These are phyloP conservation scores for Cnemophilus loriae DNA, from an alignment of 2,113 vertebrate species.

Conservation along the genomic window DNA sequence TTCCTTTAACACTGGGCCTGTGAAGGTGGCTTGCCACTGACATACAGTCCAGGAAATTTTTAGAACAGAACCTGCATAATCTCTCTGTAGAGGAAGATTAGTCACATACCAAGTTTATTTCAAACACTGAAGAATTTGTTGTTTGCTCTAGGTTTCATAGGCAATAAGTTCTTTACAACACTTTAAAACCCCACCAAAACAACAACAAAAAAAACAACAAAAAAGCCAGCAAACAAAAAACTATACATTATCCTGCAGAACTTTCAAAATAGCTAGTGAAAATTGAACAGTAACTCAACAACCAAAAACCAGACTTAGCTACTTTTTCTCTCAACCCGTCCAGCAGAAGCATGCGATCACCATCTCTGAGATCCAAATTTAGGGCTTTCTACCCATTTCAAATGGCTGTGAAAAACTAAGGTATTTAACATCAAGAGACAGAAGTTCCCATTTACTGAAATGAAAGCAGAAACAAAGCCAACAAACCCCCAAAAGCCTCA, in stretches of 20 bases:
- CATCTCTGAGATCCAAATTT: background rate
- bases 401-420: background rate
- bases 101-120: background rate
- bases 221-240: background rate
- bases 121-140: background rate
- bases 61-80: background rate
- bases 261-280: background rate
- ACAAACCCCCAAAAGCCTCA: background rate
- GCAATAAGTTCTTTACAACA: rapidly evolving
- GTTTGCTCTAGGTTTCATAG: background rate
- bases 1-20: background rate
- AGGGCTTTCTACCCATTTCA: background rate
- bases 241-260: background rate
- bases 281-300: background rate
- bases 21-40: background rate
- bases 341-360: background rate
- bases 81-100: background rate
- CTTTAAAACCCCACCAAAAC: background rate
- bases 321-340: background rate
- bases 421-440: background rate
- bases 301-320: background rate
- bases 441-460: background rate
- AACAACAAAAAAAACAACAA: rapidly evolving
- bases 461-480: background rate
- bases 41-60: background rate